A percentile compares a stretch with the other conserved stretches of the same genome.
Conservation (phyloP, 92 coral and sea anemone genomes). For the Virgularia gustaviana region DNA sequence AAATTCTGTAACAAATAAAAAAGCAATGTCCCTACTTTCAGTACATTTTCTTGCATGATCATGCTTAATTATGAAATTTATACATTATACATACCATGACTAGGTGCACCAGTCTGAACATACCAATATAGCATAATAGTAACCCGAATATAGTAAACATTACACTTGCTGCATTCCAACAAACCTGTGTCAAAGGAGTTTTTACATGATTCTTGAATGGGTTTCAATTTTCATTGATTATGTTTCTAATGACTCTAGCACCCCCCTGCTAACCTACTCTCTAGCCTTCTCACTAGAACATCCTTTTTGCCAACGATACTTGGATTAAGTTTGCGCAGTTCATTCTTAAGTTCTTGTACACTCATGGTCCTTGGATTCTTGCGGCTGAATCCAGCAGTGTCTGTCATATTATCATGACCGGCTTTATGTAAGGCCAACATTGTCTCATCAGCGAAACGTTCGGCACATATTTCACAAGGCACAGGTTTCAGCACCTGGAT, state of each 20-base stretch:
- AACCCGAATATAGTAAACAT: neutral
- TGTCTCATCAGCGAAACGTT: neutral
- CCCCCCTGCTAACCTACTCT: conserved; percentile 6
- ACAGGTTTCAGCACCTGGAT: neutral
- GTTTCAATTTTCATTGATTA: neutral
- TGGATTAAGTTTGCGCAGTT: conserved; percentile 1
- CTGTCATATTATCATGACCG: neutral
- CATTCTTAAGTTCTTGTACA: conserved; percentile 3
- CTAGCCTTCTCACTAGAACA: conserved; percentile 3
- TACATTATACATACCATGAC: too few relatives aligned
- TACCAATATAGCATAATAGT: too few relatives aligned
- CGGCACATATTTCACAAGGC: conserved; percentile 1
- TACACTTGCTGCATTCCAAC: neutral
- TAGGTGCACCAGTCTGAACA: too few relatives aligned
- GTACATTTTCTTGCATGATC: too few relatives aligned
- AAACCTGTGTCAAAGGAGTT: neutral
- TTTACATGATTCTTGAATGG: neutral
- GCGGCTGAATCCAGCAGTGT: neutral
- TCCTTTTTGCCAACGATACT: neutral
- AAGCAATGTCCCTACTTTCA: too few relatives aligned
- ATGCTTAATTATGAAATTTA: too few relatives aligned
- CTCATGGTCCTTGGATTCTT: conserved; percentile 1
- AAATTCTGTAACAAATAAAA: too few relatives aligned
- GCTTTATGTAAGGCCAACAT: neutral
- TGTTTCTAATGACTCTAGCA: neutral